phyloP scores from a whole-genome alignment of 2,113 vertebrate genomes.

The Crocuta crocuta region DNA sequence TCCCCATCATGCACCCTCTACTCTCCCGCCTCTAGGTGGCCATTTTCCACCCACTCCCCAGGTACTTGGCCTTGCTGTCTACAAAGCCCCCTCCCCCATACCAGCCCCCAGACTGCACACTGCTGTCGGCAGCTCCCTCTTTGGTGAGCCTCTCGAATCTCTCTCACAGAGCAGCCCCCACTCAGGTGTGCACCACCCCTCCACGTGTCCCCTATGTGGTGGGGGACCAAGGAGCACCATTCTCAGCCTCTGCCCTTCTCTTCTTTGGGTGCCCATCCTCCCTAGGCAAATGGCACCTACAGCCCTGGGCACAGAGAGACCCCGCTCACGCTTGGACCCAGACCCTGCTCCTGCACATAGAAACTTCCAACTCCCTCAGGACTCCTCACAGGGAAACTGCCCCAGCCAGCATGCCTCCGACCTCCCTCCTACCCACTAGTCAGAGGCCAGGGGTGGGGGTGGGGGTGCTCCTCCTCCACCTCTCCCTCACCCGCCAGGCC shows the following conservation, averaged over 20 bases:
- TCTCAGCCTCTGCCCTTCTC: background rate
- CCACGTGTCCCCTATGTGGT: accelerated
- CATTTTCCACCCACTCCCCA: background rate
- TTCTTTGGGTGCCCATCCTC: background rate
- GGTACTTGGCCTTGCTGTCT: no score
- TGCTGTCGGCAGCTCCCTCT: background rate
- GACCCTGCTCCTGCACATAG: background rate
- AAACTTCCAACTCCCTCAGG: background rate
- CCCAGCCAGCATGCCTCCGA: background rate
- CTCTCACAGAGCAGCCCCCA: background rate
- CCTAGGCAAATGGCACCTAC: background rate
- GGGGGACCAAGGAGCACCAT: background rate
- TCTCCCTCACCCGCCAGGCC: background rate
- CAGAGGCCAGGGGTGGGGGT: background rate
- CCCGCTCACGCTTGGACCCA: background rate
- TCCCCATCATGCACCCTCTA: accelerated
- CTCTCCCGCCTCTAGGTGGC: background rate
- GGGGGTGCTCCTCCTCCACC: background rate
- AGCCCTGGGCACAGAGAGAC: background rate
- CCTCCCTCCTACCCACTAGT: background rate
- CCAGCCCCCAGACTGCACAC: background rate
- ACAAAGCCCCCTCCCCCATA: background rate
- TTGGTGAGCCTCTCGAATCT: background rate
- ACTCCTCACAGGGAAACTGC: background rate
- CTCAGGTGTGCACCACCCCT: background rate